These are phyloP conservation scores for Anableps anableps DNA, from an alignment of 2,797 vertebrate species.

Conservation along the genomic window DNA sequence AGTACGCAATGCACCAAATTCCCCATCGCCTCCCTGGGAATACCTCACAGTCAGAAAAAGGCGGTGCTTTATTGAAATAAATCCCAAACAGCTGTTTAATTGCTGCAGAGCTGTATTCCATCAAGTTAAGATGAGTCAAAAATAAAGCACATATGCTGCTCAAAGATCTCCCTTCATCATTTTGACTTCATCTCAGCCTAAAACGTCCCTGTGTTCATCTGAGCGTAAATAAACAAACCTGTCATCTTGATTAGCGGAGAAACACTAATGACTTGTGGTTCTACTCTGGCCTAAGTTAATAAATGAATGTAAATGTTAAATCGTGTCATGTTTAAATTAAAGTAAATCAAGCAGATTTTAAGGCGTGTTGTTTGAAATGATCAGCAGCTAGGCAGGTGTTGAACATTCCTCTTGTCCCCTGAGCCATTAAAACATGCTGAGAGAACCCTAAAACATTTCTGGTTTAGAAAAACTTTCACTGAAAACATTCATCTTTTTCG, in stretches of 20 bases:
- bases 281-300: background rate
- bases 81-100: slow-evolving; percentile 71
- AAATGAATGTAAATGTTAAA: background rate
- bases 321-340: background rate
- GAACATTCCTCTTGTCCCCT: background rate
- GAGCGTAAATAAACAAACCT: slow-evolving; percentile 1
- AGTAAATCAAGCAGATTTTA: background rate
- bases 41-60: slow-evolving; percentile 31
- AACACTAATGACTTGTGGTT: background rate
- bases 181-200: slow-evolving; percentile 40
- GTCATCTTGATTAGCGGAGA: background rate
- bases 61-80: slow-evolving; percentile 66
- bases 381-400: background rate
- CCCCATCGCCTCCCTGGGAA: slow-evolving; percentile 29
- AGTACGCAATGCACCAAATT: slow-evolving; percentile 9
- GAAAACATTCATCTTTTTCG: background rate
- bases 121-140: slow-evolving; percentile 58
- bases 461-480: background rate
- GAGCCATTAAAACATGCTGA: background rate
- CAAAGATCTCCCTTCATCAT: slow-evolving; percentile 51
- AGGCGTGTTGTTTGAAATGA: background rate
- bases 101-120: slow-evolving; percentile 61
- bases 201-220: slow-evolving; percentile 1
- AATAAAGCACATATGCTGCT: slow-evolving; percentile 52
- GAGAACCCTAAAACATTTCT: background rate